These are phyloP conservation scores for Psophia crepitans DNA, from an alignment of 2,113 vertebrate genomes.

Conservation along the genomic window DNA sequence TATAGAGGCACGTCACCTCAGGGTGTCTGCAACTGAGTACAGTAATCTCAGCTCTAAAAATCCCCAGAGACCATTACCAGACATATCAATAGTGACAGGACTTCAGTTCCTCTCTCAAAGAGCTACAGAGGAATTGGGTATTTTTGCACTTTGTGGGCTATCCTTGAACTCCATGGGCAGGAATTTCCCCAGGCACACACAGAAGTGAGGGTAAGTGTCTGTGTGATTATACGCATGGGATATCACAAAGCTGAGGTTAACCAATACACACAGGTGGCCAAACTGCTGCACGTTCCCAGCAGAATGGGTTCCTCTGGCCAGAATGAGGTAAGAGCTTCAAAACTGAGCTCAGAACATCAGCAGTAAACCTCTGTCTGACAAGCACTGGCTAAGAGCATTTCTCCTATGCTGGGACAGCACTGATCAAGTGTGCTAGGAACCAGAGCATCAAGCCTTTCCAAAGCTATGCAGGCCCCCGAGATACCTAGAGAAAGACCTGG, in stretches of 20 bases:
- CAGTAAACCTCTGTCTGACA: background rate
- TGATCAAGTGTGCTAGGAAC: background rate
- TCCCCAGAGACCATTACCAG: background rate
- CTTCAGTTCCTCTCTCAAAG: background rate
- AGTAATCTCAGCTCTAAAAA: background rate
- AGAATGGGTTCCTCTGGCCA: background rate
- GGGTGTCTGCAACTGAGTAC: background rate
- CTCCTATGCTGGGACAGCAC: background rate
- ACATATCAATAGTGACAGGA: background rate
- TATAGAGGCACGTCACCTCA: background rate
- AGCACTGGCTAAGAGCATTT: background rate
- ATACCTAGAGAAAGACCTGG: background rate
- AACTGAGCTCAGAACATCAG: background rate
- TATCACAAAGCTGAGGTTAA: background rate
- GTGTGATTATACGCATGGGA: background rate
- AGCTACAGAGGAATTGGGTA: background rate
- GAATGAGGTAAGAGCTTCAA: background rate
- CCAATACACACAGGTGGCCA: background rate
- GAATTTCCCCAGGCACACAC: background rate
- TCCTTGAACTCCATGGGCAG: background rate
- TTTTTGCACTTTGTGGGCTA: background rate
- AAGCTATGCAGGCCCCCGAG: background rate
- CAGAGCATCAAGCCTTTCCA: background rate
- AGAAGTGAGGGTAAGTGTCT: rapidly evolving
- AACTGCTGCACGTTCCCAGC: background rate